Evolutionary conservation across 2,888 invertebrate genomes (phyloP), one percentile per base, ranked within the genome.

Genomic region (Pantelozetes paolii): DNA sequence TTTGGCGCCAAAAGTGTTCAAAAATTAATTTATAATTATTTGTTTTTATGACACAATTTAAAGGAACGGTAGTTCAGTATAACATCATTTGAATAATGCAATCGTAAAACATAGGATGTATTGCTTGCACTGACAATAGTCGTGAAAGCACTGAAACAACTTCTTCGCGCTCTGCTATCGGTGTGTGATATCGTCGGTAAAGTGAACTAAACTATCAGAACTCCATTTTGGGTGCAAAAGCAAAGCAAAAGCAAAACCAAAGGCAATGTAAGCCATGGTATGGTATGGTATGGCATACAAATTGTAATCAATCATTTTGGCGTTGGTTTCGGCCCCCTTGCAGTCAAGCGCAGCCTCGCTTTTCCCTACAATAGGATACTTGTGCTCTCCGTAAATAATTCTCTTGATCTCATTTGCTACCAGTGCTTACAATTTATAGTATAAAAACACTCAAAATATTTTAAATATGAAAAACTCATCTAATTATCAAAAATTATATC

Each of bases 181-280:
- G 42, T 23, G 5, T 23, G 40, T 67, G 40, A 67, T 67, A 67
- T 67, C 26, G 9, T 15, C 42, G 23, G 67, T 64, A 32, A 64
- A 64, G 36, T 20, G 42, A 36, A 62, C 32, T 62, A 36, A 36
- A 36, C 36, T 36, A 5, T 67, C 40, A 67, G 67, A 67, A 18
- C 67, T 67, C 67, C 67, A 67, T 67, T 67, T 67, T 67, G 67
- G 36, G 67, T 67, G 67, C 67, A 36, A 67, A 67, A 67, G 67
- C 67, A 67, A 20, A 67, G 67, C 67, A 36, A 67, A 67, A 67
- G 67, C 67, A 67, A 20, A 67, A 42, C 67, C 67, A 67, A 67
- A 67, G 67, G 67, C 67, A 67, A 67, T 36, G 42, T 42, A 67
- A 67, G n/a, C n/a, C n/a, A n/a, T n/a, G n/a, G n/a, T n/a, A n/a